These are phyloP conservation scores for Syngnathus acus DNA, from an alignment of 2,797 vertebrate genomes.

Conservation along the genomic window DNA sequence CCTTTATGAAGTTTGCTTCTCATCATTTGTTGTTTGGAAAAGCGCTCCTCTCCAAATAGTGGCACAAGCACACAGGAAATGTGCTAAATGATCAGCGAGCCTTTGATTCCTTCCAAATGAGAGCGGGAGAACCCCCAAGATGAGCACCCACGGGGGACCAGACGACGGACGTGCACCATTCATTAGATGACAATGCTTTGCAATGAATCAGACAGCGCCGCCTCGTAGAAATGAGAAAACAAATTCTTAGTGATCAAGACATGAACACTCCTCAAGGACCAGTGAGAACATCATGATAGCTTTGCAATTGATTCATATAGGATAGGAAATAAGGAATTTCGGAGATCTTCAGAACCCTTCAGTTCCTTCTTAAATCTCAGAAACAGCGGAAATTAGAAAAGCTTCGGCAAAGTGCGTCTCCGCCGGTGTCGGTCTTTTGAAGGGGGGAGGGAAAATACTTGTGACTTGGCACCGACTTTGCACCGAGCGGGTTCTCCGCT, in stretches of 20 bases:
- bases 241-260: constrained; percentile 49
- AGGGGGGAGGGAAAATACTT: constrained; percentile 26
- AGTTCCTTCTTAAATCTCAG: constrained; percentile 36
- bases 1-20: constrained; percentile 14
- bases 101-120: constrained; percentile 58
- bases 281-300: constrained; percentile 37
- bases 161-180: constrained; percentile 44
- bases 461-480: constrained; percentile 43
- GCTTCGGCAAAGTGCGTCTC: constrained; percentile 25
- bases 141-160: constrained; percentile 36
- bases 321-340: constrained; percentile 40
- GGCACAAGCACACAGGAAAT: constrained; percentile 23
- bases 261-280: constrained; percentile 42
- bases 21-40: constrained; percentile 12
- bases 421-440: constrained; percentile 39
- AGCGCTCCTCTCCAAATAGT: not conserved
- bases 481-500: constrained; percentile 31
- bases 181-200: constrained; percentile 53
- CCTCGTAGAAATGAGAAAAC: constrained; percentile 55
- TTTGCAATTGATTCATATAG: constrained; percentile 37
- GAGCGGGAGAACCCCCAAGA: constrained; percentile 46
- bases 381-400: constrained; percentile 23
- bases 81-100: constrained; percentile 41
- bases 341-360: constrained; percentile 29
- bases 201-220: constrained; percentile 58